A percentile compares a stretch with the other conserved stretches of the same genome.
Evolutionary conservation across 2,888 invertebrate genomes (phyloP).

Genomic region (Ashinkailepas kermadecensis): DNA sequence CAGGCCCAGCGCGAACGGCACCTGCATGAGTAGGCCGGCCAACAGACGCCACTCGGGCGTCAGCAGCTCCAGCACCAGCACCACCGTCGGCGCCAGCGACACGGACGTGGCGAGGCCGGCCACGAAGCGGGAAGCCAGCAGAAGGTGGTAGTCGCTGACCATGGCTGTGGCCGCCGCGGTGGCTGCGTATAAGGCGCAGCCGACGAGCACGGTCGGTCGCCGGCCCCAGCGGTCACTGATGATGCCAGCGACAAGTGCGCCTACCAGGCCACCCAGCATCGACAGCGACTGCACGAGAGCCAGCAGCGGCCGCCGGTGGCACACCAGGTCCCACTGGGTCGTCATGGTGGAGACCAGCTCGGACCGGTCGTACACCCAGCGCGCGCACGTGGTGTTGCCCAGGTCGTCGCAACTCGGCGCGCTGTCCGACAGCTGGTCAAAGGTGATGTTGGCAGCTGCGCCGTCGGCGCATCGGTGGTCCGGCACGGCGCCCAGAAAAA

Average conservation of each 20-base stretch:
- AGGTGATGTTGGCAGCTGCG: conserved; percentile 14
- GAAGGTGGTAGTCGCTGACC: conserved; percentile 30
- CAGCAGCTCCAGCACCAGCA: conserved; percentile 49
- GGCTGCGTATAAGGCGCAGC: conserved; percentile 32
- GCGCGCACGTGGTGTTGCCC: conserved; percentile 24
- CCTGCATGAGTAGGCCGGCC: conserved; percentile 58
- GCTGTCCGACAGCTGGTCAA: not conserved
- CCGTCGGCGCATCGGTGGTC: conserved; percentile 23
- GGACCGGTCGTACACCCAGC: conserved; percentile 29
- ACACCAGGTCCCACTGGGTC: conserved; percentile 33
- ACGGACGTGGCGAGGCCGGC: conserved; percentile 27
- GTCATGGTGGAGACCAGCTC: conserved; percentile 26
- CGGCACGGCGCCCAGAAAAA: conserved; percentile 26
- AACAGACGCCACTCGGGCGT: conserved; percentile 53
- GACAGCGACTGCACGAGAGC: conserved; percentile 31
- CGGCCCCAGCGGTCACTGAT: conserved; percentile 34
- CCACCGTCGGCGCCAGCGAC: conserved; percentile 29
- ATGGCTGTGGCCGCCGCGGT: conserved; percentile 32
- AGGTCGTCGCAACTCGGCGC: not conserved
- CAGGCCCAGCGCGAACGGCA: conserved; percentile 63
- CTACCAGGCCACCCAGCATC: conserved; percentile 33
- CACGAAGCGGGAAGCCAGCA: conserved; percentile 33
- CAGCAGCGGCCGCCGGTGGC: conserved; percentile 28
- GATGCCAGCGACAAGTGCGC: conserved; percentile 32
- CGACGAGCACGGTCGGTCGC: conserved; percentile 31